A percentile compares a stretch with the other conserved stretches of the same genome.
These are phyloP conservation scores for Drosophila incognita DNA, from an alignment of 2,888 invertebrate genomes.

Conservation along the genomic window DNA sequence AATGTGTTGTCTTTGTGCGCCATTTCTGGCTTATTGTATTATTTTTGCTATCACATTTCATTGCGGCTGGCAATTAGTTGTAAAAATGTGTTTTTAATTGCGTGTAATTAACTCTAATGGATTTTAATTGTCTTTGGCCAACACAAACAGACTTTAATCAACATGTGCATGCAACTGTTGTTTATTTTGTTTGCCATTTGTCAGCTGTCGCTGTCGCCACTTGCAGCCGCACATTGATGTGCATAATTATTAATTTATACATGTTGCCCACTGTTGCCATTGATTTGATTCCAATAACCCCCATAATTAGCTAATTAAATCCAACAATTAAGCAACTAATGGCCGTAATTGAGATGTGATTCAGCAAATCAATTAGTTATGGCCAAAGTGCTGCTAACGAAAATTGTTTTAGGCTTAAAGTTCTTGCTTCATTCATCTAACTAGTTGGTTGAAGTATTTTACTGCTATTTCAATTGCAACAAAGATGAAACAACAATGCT, in stretches of 20 bases:
- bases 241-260: constrained; percentile 46
- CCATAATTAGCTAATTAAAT: constrained; percentile 42
- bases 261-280: constrained; percentile 2
- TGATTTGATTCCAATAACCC: constrained; percentile 2
- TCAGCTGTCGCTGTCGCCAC: constrained; percentile 54
- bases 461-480: background rate
- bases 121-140: constrained; percentile 62
- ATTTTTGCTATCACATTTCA: constrained; percentile 4
- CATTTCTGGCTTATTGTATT: background rate
- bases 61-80: constrained; percentile 62
- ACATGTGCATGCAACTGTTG: constrained; percentile 43
- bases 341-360: constrained; percentile 28
- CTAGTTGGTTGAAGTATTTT: too few species aligned
- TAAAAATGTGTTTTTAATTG: constrained; percentile 75
- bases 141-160: constrained; percentile 62
- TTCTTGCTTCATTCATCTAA: background rate
- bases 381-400: background rate
- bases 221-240: constrained; percentile 35
- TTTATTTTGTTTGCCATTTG: constrained; percentile 26
- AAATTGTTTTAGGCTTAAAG: background rate
- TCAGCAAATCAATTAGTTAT: constrained; percentile 25
- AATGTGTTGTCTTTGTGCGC: constrained; percentile 11
- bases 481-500: too few species aligned
- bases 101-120: constrained; percentile 72
- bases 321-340: constrained; percentile 35